Conservation (phyloP, 1,140 invertebrate species). For the Danaus plexippus region DNA sequence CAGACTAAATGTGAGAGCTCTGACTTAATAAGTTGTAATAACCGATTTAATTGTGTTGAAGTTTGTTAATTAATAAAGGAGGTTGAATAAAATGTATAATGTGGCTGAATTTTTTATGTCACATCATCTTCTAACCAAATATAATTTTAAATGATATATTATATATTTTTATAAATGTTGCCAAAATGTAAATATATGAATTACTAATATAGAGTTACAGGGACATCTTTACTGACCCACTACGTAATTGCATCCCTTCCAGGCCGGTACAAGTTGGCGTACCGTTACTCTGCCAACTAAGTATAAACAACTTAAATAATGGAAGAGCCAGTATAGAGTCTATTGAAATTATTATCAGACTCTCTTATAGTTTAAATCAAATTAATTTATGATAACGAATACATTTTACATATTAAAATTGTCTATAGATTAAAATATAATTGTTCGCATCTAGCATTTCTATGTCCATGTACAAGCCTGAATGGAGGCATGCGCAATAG, state of each 20-base stretch:
- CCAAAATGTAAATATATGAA: slow-evolving; percentile 1
- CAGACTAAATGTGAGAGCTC: too few relatives aligned
- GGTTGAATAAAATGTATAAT: too few relatives aligned
- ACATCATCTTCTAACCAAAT: neutral
- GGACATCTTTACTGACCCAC: slow-evolving; percentile 12
- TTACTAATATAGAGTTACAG: neutral
- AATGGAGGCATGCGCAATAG: slow-evolving; percentile 46
- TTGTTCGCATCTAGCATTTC: slow-evolving; percentile 20
- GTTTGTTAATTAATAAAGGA: too few relatives aligned
- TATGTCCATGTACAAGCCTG: slow-evolving; percentile 15
- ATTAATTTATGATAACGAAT: neutral
- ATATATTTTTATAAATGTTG: neutral
- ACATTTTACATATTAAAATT: neutral
- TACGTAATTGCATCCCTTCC: slow-evolving; percentile 24
- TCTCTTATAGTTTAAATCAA: neutral
- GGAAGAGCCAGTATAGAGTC: slow-evolving; percentile 8
- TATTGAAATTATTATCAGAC: neutral
- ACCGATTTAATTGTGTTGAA: too few relatives aligned
- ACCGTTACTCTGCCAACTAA: slow-evolving; percentile 21
- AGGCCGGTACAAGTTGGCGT: slow-evolving; percentile 22
- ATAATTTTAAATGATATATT: slow-evolving; percentile 1
- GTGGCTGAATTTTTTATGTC: too few relatives aligned
- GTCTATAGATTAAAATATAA: neutral
- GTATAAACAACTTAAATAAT: slow-evolving; percentile 7
- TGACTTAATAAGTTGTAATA: too few relatives aligned